Base-by-base conservation (phyloP, 2,113 vertebrate species). In the Callorhinus ursinus region DNA sequence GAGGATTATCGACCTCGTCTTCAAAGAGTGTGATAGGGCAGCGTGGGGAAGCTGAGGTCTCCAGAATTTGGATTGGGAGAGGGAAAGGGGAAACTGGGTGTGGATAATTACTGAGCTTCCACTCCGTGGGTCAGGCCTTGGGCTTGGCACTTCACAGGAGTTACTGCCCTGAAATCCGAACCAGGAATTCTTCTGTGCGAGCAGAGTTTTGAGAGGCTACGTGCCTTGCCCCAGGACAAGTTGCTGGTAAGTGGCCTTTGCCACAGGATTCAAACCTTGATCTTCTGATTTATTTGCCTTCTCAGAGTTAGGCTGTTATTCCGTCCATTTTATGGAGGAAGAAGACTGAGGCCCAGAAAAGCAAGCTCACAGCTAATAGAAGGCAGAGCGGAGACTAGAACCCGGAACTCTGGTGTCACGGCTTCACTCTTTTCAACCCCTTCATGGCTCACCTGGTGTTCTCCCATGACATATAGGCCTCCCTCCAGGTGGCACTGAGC, bases 91-190 rank as follows among this genome's bases (percentile, higher is more conserved):
- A 49, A 26, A 42, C 15, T 57, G n/a, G 21, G 49, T 6, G 55
- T 15, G 63, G 71, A 22, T 31, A 61, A 24, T 4, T 22, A 26
- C 7, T 1, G 21, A 46, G 63, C 1, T 9, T 31, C 14, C 28
- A 7, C 26, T 89, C 18, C 5, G 8, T 1, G 4, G 22, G 19
- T 49, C 15, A 21, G 15, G 19, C 0, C 0, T 2, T 21, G 4
- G 0, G 14, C 12, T 14, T 83, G 31, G 39, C 15, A 22, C 0
- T 1, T 61, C 81, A 63, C 1, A 4, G 2, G n/a, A 65, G 19
- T 49, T n/a, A 59, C 42, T 42, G 14, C 7, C 46, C 71, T 83
- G 53, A 39, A 72, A 24, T 33, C 55, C 18, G 31, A 13, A n/a
- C 12, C 33, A 53, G 46, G 36, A 18, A 5, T 89, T 61, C 39